phyloP scores from a whole-genome alignment of 2,797 vertebrate genomes.

The Pseudochirops corinnae region DNA sequence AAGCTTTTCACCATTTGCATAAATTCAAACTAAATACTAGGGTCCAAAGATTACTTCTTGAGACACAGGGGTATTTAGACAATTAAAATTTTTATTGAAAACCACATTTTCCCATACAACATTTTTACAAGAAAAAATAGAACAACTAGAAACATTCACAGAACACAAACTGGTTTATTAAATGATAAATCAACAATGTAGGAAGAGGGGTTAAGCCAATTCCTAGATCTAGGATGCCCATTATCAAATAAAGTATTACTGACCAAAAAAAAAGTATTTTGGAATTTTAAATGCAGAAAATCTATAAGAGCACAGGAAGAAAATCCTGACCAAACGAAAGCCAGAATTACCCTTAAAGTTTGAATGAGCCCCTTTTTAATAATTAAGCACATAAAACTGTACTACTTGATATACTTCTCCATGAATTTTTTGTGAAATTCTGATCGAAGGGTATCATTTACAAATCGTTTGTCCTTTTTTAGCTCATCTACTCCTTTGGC shows the following conservation, averaged over 20 bases:
- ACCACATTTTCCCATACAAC: constrained; percentile 60
- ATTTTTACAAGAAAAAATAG: constrained; percentile 69
- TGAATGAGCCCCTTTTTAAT: constrained; percentile 67
- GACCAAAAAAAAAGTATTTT: constrained; percentile 58
- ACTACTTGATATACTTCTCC: constrained; percentile 99
- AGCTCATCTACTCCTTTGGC: constrained; percentile 97
- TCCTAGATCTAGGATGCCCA: constrained; percentile 38
- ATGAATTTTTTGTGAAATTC: constrained; percentile 99
- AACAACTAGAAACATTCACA: constrained; percentile 46
- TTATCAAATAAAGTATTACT: constrained; percentile 53
- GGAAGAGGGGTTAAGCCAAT: constrained; percentile 61
- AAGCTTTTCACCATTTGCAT: background rate
- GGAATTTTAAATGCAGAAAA: constrained; percentile 56
- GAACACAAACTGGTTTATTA: constrained; percentile 68
- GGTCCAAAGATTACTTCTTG: constrained; percentile 17
- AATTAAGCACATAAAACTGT: constrained; percentile 80
- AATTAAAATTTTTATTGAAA: constrained; percentile 74
- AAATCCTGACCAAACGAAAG: constrained; percentile 50
- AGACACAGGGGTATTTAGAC: constrained; percentile 37
- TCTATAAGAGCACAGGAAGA: constrained; percentile 13
- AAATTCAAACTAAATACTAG: constrained; percentile 57
- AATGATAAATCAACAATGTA: constrained; percentile 64
- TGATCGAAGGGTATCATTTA: constrained; percentile 97
- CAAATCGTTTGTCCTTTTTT: constrained; percentile 96
- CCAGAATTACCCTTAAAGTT: constrained; percentile 9